Base-by-base conservation (phyloP, 2,113 vertebrate genomes). In the Lamprologus callipterus region DNA sequence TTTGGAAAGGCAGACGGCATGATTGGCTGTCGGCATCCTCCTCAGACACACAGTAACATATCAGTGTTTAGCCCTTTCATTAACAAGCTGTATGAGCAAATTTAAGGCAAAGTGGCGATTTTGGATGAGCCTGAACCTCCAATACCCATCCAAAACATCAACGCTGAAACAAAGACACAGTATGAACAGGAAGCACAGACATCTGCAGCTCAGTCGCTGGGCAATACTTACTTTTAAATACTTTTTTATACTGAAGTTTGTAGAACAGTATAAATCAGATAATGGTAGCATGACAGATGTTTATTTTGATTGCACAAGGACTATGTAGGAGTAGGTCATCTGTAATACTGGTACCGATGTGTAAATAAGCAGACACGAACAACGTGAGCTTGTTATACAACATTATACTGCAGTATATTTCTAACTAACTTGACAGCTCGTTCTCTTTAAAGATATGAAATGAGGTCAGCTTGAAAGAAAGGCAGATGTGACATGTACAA, bases 111-210 rank as follows among this genome's bases (percentile, higher is more conserved):
- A 40, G 35, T 68, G 5, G 2, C 0, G 1, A 21, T 68, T 68
- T 40, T 68, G 63, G n/a, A 68, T 40, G 2, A 14, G 19, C 63
- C 19, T 40, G 7, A 21, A 68, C 63, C 11, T 40, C 63, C 35
- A 4, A 40, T 5, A 0, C 63, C 3, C 2, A 4, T 68, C 35
- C 2, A 21, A 21, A 68, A 40, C 35, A 68, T 68, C 35, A 40
- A 68, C 19, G 3, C 35, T 68, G 63, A 40, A 3, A 40, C 35
- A 14, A 68, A 40, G 33, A 68, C 7, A 40, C 63, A 21, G 0
- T 8, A n/a, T 65, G 60, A 65, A 37, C 33, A 68, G 11, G 60
- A 65, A 35, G 33, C 60, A 2, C 33, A 37, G 11, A 37, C 33
- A 0, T 68, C 19, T 40, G 33, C 11, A 8, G 63, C 33, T 37